Evolutionary conservation across 92 coral and sea anemone genomes (phyloP), one percentile per base, ranked within the genome.

Genomic region (Palythoa caribaeorum): DNA sequence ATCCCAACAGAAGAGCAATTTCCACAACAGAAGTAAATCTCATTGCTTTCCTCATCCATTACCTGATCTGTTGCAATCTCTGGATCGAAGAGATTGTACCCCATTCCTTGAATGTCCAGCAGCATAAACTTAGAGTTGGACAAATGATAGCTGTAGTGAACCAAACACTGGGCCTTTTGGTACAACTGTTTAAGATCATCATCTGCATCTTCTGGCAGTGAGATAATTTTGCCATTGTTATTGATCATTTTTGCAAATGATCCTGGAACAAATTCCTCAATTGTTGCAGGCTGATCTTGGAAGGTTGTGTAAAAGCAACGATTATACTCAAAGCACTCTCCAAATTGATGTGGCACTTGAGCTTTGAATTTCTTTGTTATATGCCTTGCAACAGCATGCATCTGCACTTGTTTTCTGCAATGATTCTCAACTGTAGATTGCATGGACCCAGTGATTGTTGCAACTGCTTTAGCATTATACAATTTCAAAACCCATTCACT

Each of bases 381-480:
- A 54, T 89, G 86, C 88, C 94, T 92, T n/a, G 92, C 94, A 35
- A 89, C 94, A 65, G 80, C 92, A 86, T 92, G 92, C 92, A 89
- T 92, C 74, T 92, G 90, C 48, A 92, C 89, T 74, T 89, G 92
- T 40, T 92, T 89, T 36, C 92, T 71, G 50, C 84, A 78, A 65
- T 92, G 92, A 78, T 71, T 65, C 70, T 86, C 92, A 36, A 89
- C 54, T 63, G 83, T 85, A 55, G 94, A 54, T 17, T 86, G 13
- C 16, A 86, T 20, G 39, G 78, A 19, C 53, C 19, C 65, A 75
- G 88, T 69, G 47, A 92, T 89, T 51, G 85, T 2, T 21, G n/a
- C 44, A n/a, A 50, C 21, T 77, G 85, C 85, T 38, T 70, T 57
- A 21, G 87, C 89, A 71, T 89, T 89, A 54, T 86, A 89, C 68